Percentiles rank a stretch among this genome's conserved stretches.
Conservation (phyloP, 2,113 vertebrate genomes). For the Pachyramphus minor region DNA sequence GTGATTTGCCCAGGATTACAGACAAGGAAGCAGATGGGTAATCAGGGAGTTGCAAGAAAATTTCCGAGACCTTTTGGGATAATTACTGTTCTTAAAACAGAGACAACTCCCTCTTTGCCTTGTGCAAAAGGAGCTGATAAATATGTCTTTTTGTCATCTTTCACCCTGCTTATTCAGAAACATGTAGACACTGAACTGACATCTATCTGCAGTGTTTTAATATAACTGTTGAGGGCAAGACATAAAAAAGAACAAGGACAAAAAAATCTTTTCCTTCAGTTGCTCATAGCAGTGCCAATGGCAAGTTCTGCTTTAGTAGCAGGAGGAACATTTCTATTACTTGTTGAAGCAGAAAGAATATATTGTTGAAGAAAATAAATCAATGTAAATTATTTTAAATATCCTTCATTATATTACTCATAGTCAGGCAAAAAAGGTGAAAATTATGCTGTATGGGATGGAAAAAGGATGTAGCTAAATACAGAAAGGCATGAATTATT, state of each 20-base stretch:
- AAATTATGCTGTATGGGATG: background rate
- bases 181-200: background rate
- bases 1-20: background rate
- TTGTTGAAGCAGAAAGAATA: constrained; percentile 27
- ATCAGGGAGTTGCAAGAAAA: background rate
- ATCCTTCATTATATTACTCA: background rate
- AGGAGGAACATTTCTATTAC: background rate
- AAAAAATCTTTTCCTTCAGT: background rate
- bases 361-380: constrained; percentile 12
- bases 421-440: background rate
- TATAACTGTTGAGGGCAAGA: background rate
- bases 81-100: background rate
- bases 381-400: constrained; percentile 35
- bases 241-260: background rate
- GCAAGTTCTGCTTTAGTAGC: constrained; percentile 22
- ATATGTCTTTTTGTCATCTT: background rate
- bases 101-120: background rate
- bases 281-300: background rate
- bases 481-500: constrained; percentile 3
- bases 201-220: background rate
- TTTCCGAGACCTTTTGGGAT: background rate
- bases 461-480: constrained; percentile 1
- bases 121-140: background rate
- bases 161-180: background rate
- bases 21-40: background rate